These are phyloP conservation scores for Macrosteles quadrilineatus DNA, from an alignment of 1,140 invertebrate species.

Conservation along the genomic window DNA sequence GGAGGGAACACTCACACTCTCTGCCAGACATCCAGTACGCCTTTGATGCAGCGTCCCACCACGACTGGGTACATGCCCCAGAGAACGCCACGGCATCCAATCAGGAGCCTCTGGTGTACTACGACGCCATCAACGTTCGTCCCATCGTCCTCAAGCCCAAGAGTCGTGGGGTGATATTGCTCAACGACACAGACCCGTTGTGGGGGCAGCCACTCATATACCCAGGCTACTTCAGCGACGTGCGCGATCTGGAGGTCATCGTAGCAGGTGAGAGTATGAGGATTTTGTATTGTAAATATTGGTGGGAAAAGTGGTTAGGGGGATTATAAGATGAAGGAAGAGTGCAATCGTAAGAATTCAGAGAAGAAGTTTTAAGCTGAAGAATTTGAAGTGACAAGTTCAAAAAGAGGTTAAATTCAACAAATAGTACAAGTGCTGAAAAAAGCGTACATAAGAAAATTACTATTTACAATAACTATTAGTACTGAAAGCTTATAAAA, in stretches of 20 bases:
- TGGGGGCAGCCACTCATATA: conserved; percentile 59
- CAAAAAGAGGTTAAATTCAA: no score
- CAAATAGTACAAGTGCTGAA: no score
- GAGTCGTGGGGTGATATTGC: conserved; percentile 52
- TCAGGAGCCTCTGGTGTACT: conserved; percentile 44
- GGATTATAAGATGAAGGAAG: not conserved
- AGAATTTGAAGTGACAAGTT: not conserved
- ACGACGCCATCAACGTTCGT: conserved; percentile 41
- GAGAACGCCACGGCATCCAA: conserved; percentile 45
- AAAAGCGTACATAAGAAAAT: no score
- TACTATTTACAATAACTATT: no score
- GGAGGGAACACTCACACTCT: conserved; percentile 38
- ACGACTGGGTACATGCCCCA: conserved; percentile 47
- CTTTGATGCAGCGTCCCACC: conserved; percentile 54
- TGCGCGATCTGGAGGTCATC: conserved; percentile 37
- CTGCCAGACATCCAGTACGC: conserved; percentile 66
- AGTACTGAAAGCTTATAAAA: no score
- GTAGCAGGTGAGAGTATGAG: conserved; percentile 36
- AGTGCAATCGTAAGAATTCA: not conserved
- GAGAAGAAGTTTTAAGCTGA: not conserved
- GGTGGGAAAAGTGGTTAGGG: not conserved
- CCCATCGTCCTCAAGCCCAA: conserved; percentile 56
- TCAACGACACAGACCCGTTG: conserved; percentile 56
- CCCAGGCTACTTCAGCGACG: conserved; percentile 54
- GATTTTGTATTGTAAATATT: not conserved